A percentile compares a stretch with the other conserved stretches of the same genome.
These are phyloP conservation scores for Synanceia verrucosa DNA, from an alignment of 2,797 vertebrate genomes.

Conservation along the genomic window DNA sequence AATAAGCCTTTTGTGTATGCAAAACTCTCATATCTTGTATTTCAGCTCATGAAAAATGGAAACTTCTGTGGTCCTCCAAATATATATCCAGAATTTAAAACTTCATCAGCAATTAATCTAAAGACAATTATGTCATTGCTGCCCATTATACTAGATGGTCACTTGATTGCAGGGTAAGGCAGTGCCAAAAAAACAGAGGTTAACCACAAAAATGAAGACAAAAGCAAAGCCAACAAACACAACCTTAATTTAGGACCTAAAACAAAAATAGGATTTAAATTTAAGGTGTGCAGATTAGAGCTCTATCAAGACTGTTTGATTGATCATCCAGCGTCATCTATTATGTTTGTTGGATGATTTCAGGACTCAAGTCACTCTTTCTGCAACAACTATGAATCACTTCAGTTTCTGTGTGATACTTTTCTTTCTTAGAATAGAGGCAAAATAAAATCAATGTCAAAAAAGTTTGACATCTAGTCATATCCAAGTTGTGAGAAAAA, in stretches of 20 bases:
- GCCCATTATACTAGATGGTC: not conserved
- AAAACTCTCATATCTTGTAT: not conserved
- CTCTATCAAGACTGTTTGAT: not conserved
- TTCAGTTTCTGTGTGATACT: not conserved
- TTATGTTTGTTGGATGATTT: conserved; percentile 22
- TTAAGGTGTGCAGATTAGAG: conserved; percentile 8
- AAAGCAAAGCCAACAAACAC: not conserved
- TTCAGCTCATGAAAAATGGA: not conserved
- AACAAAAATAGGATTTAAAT: conserved; percentile 22
- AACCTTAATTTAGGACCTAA: not conserved
- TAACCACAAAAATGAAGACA: not conserved
- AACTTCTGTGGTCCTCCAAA: not conserved
- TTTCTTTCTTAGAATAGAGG: no score
- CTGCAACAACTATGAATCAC: not conserved
- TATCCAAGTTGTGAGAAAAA: not conserved
- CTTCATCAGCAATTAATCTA: not conserved
- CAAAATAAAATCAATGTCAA: no score
- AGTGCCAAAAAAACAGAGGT: not conserved
- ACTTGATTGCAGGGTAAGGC: not conserved
- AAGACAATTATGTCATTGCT: not conserved
- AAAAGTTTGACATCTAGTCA: not conserved
- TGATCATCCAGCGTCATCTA: no score
- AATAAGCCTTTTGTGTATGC: not conserved
- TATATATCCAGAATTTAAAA: not conserved
- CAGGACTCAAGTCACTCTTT: not conserved